Evolutionary conservation across 2,797 vertebrate genomes (phyloP), one percentile per base, ranked within the genome.

Genomic region (Clangula hyemalis): DNA sequence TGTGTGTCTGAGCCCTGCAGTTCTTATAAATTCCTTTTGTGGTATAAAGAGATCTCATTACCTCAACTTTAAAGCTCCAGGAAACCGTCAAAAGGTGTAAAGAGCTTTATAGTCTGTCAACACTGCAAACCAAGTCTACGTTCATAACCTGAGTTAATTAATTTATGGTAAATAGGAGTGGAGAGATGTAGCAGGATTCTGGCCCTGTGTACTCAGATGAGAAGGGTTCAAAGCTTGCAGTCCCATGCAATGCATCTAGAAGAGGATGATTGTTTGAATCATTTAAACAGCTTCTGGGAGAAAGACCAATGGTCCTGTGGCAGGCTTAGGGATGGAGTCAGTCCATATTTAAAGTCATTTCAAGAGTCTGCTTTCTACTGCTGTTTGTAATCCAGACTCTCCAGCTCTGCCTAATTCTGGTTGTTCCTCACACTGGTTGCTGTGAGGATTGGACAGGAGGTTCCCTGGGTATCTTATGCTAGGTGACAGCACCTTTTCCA

Each of bases 71-170:
- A 89, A 95, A 87, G 60, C 0, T 0, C 65, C 75, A 80, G 34
- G 87, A 87, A 95, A 87, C 61, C 74, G 36, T 87, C 57, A 80
- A 65, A 83, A 89, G 34, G 76, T 69, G 89, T 87, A 77, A 90
- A 95, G 65, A 72, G 54, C 89, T 91, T 90, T 91, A 77, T 32
- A 22, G 82, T 87, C 94, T 96, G 82, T 90, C 93, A 84, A 49
- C 93, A 69, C 66, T 69, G 19, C 65, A 71, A 85, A 66, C n/a
- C 73, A 75, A 61, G 30, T 27, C 5, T 32, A 13, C 66, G 84
- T 56, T 93, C 0, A 0, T 47, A 83, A 65, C n/a, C 17, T 1
- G 4, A 66, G 49, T 89, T 91, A 74, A 85, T 80, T 92, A 77
- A 89, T 75, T 57, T 57, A 19, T 45, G 18, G n/a, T 34, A 65